Percentiles rank a stretch among this genome's conserved stretches.
These are phyloP conservation scores for Telenomus remus DNA, from an alignment of 1,140 invertebrate genomes.

Conservation along the genomic window DNA sequence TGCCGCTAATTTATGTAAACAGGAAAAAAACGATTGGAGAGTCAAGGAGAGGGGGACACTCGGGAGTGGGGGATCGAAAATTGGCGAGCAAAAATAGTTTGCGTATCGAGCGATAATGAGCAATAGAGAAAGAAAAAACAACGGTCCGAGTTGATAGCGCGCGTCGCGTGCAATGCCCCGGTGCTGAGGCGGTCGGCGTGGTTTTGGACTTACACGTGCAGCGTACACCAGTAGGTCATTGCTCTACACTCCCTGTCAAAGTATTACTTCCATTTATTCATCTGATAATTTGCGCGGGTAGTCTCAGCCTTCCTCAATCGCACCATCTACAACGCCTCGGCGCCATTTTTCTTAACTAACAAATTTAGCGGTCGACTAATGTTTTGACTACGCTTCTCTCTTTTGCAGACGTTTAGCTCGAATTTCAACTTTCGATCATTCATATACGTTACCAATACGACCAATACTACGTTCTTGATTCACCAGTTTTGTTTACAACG, in stretches of 20 bases:
- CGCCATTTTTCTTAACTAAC: constrained; percentile 31
- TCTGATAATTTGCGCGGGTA: constrained; percentile 54
- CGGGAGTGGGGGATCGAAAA: constrained; percentile 1
- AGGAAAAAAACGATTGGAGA: not conserved
- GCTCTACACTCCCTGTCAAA: constrained; percentile 64
- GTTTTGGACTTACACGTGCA: constrained; percentile 71
- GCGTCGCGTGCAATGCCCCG: constrained; percentile 68
- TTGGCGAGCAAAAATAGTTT: constrained; percentile 18
- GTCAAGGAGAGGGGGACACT: not conserved
- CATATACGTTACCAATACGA: too few relatives aligned
- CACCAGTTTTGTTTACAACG: too few relatives aligned
- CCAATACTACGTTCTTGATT: too few relatives aligned
- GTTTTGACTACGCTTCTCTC: too few relatives aligned
- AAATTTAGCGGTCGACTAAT: not conserved
- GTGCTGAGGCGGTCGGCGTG: constrained; percentile 63
- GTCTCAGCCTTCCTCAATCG: constrained; percentile 54
- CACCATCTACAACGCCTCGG: constrained; percentile 4
- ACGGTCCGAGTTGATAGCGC: constrained; percentile 36
- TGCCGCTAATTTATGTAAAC: not conserved
- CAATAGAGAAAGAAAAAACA: constrained; percentile 33
- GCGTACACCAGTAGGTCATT: constrained; percentile 71
- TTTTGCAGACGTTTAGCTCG: too few relatives aligned
- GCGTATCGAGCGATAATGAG: constrained; percentile 19
- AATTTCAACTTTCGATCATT: too few relatives aligned
- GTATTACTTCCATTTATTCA: constrained; percentile 61